A percentile compares a stretch with the other conserved stretches of the same genome.
These are phyloP conservation scores for Misgurnus mizolepis DNA, from an alignment of 2,113 vertebrate species.

Conservation along the genomic window DNA sequence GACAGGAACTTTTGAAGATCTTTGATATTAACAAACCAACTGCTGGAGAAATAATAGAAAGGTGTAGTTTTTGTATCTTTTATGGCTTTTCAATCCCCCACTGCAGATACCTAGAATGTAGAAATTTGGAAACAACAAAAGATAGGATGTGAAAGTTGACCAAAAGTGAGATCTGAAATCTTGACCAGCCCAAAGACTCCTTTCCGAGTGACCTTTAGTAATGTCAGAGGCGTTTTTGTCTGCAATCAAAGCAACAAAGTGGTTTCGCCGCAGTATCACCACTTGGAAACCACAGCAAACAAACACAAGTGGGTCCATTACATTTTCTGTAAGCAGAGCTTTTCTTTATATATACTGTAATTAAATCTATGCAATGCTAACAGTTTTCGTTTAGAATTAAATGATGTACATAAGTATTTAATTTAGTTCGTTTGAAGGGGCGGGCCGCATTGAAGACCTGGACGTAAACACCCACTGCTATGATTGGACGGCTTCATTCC, in stretches of 20 bases:
- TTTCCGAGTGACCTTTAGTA: slow-evolving; percentile 60
- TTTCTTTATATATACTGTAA: background rate
- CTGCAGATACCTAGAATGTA: background rate
- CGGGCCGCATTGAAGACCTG: too few species aligned
- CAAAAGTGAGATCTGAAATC: slow-evolving; percentile 22
- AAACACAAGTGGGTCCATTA: background rate
- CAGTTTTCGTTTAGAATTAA: background rate
- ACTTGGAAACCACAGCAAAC: slow-evolving; percentile 24
- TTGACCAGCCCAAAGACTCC: slow-evolving; percentile 25
- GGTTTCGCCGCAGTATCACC: slow-evolving; percentile 41
- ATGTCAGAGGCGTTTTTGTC: slow-evolving; percentile 66
- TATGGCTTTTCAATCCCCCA: background rate
- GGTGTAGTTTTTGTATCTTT: background rate
- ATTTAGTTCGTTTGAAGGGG: too few species aligned
- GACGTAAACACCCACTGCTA: too few species aligned
- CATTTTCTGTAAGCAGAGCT: background rate
- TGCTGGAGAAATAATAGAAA: background rate
- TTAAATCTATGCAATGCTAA: background rate
- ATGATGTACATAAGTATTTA: background rate
- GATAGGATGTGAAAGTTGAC: background rate
- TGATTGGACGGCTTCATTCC: too few species aligned
- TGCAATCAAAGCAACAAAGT: slow-evolving; percentile 41
- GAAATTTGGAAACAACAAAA: background rate
- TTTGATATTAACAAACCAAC: background rate
- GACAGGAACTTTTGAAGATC: background rate